These are phyloP conservation scores for Porites rus DNA, from an alignment of 92 coral and sea anemone genomes.

Conservation along the genomic window DNA sequence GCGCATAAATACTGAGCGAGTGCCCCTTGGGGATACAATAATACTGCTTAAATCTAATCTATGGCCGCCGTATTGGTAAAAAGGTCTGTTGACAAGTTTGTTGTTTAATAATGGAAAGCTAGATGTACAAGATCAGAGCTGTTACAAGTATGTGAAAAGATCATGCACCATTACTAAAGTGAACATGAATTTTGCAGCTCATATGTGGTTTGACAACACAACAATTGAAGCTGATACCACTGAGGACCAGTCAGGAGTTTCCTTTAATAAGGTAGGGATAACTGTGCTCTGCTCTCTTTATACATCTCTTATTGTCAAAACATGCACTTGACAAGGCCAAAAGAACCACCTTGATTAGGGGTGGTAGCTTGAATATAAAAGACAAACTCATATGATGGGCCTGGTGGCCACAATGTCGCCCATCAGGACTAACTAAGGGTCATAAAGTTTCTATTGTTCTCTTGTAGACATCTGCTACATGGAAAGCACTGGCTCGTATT, in stretches of 20 bases:
- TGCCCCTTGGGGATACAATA: too few species aligned
- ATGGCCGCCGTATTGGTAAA: too few species aligned
- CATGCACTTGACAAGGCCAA: too few species aligned
- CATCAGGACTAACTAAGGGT: not conserved
- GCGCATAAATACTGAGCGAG: too few species aligned
- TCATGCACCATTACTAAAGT: not conserved
- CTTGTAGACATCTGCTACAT: constrained; percentile 74
- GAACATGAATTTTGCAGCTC: constrained; percentile 59
- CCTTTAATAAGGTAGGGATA: constrained; percentile 69
- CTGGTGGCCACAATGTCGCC: too few species aligned
- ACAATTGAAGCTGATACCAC: constrained; percentile 92
- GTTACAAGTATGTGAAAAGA: not conserved
- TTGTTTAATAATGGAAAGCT: too few species aligned
- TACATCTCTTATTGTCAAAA: too few species aligned
- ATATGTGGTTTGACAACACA: constrained; percentile 90
- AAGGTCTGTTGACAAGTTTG: too few species aligned
- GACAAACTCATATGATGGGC: too few species aligned
- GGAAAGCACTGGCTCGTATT: constrained; percentile 90
- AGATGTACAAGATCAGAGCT: too few species aligned
- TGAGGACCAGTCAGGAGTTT: constrained; percentile 85
- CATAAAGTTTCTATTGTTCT: not conserved
- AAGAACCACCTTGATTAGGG: not conserved
- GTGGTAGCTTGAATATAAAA: not conserved
- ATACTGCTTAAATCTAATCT: too few species aligned
- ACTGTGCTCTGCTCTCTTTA: not conserved